These are phyloP conservation scores for Etheostoma spectabile DNA, from an alignment of 2,113 vertebrate species.

Conservation along the genomic window DNA sequence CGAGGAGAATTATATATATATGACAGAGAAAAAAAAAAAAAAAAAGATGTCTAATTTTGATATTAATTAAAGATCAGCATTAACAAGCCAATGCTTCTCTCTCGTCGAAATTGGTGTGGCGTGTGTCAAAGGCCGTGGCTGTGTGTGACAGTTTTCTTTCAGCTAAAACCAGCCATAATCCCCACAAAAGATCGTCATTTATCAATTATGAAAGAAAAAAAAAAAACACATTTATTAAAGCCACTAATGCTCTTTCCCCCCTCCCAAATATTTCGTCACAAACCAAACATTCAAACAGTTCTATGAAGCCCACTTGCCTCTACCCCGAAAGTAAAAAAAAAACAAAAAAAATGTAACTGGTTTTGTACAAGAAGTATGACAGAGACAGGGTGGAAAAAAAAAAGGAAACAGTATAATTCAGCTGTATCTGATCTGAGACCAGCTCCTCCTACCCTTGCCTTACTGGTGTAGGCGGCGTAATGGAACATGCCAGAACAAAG, in stretches of 20 bases:
- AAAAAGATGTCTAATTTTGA: not conserved
- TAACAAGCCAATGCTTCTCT: not conserved
- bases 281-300: conserved; percentile 32
- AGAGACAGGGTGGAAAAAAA: conserved; percentile 21
- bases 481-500: conserved; percentile 86
- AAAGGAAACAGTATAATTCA: conserved; percentile 78
- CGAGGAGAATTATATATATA: not conserved
- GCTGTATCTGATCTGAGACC: conserved; percentile 82
- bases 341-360: conserved; percentile 66
- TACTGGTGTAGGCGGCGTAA: conserved; percentile 82
- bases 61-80: conserved; percentile 14
- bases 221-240: conserved; percentile 40
- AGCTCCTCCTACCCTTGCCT: conserved; percentile 81
- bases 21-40: too few species aligned
- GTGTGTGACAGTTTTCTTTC: conserved; percentile 39
- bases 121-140: conserved; percentile 34
- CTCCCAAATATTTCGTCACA: conserved; percentile 29
- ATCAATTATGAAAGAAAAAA: not conserved
- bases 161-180: conserved; percentile 29
- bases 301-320: conserved; percentile 34
- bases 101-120: conserved; percentile 24
- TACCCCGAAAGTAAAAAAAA: too few species aligned
- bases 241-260: not conserved
- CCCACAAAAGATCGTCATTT: conserved; percentile 26
- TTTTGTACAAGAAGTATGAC: conserved; percentile 70